Conservation (phyloP, 2,888 invertebrate genomes). For the Andrena bicolor region DNA sequence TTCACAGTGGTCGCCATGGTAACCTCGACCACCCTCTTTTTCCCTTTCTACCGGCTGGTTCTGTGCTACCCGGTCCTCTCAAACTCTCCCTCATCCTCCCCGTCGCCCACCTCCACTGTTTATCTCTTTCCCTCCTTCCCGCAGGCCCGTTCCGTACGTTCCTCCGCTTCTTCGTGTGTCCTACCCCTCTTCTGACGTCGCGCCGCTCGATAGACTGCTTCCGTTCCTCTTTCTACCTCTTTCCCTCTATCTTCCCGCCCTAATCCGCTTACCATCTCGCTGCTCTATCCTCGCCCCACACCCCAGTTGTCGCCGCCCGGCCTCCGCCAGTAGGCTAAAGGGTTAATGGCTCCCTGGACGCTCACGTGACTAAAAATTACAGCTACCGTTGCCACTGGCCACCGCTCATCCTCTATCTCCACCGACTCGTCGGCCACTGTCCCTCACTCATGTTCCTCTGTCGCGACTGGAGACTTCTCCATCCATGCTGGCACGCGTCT, state of each 20-base stretch:
- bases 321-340: conserved; percentile 69
- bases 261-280: conserved; percentile 12
- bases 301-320: conserved; percentile 50
- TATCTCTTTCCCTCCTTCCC: conserved; percentile 32
- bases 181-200: conserved; percentile 4
- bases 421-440: neutral
- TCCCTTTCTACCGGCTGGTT: conserved; percentile 62
- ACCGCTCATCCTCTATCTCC: conserved; percentile 11
- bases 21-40: conserved; percentile 75
- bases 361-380: conserved; percentile 62
- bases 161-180: conserved; percentile 21
- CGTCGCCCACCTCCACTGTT: conserved; percentile 15
- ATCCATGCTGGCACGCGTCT: conserved; percentile 23
- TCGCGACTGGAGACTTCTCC: conserved; percentile 36
- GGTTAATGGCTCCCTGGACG: conserved; percentile 68
- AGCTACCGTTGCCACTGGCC: conserved; percentile 39
- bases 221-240: conserved; percentile 32
- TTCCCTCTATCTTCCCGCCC: conserved; percentile 28
- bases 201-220: conserved; percentile 35
- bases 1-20: conserved; percentile 75
- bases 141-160: conserved; percentile 16
- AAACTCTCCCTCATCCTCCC: conserved; percentile 34
- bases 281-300: conserved; percentile 28
- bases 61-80: conserved; percentile 60
- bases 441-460: neutral